Percentiles rank a stretch among this genome's conserved stretches.
Evolutionary conservation across 2,888 invertebrate genomes (phyloP).

Genomic region (Clostera curtula): DNA sequence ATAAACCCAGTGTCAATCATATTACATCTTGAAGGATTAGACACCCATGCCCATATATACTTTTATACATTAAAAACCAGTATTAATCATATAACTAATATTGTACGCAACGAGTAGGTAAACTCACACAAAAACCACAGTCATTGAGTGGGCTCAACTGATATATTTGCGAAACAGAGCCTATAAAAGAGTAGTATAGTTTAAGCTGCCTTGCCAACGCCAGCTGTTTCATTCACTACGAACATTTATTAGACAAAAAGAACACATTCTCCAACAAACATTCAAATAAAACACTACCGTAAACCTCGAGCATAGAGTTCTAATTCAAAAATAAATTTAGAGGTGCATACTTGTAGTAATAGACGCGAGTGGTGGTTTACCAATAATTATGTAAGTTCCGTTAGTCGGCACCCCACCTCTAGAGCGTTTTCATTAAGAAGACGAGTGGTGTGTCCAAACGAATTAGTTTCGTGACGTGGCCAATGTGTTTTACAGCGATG

Average conservation of each 20-base stretch:
- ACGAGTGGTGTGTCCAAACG: slow-evolving; percentile 31
- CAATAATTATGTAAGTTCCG: slow-evolving; percentile 54
- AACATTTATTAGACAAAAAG: slow-evolving; percentile 9
- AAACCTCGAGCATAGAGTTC: neutral
- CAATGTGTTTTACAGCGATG: slow-evolving; percentile 19
- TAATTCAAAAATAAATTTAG: slow-evolving; percentile 2
- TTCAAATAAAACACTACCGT: slow-evolving; percentile 7
- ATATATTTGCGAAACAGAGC: slow-evolving; percentile 28
- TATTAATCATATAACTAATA: no score
- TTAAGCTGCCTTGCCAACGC: slow-evolving; percentile 26
- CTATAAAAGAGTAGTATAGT: slow-evolving; percentile 21
- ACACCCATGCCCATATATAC: no score
- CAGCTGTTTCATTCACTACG: slow-evolving; percentile 42
- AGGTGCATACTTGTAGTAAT: slow-evolving; percentile 3
- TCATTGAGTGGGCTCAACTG: slow-evolving; percentile 15
- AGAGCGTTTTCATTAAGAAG: slow-evolving; percentile 39
- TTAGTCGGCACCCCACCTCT: slow-evolving; percentile 39
- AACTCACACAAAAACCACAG: slow-evolving; percentile 11
- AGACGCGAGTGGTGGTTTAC: slow-evolving; percentile 24
- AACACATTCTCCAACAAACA: slow-evolving; percentile 6
- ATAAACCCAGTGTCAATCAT: no score
- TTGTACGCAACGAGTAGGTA: slow-evolving; percentile 8
- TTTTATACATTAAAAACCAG: no score
- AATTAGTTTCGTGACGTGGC: slow-evolving; percentile 27
- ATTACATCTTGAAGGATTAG: no score